Base-by-base conservation (phyloP, 2,797 vertebrate species). In the Oceanodroma leucorhoa region DNA sequence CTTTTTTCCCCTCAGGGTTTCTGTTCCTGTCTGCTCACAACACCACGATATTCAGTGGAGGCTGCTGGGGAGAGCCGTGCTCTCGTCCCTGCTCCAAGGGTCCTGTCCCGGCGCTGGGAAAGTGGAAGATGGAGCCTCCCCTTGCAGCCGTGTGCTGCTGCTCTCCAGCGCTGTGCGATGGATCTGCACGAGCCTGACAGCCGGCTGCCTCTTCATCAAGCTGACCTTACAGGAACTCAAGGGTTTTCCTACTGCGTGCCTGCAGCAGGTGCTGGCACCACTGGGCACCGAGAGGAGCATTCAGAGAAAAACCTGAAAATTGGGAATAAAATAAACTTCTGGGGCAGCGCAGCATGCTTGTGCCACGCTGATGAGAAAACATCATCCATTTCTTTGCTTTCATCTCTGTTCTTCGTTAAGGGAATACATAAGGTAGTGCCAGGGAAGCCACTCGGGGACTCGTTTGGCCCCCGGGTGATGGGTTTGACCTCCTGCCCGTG, bases 151-250 rank as follows among this genome's bases (percentile, higher is more conserved):
- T 4, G 50, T 2, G 2, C 43, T 27, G 19, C 57, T 23, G n/a
- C 27, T 40, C 50, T 23, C 54, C 21, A 6, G 48, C 5, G 34
- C 58, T 26, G 17, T 0, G 8, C 17, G 20, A 12, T 14, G 60
- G 50, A 12, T 40, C 55, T 0, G 0, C 38, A 8, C 0, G 1
- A 45, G 46, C 48, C 50, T 16, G 9, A 9, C 27, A 14, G 51
- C 19, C 5, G 4, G 8, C 55, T 8, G 8, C 29, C n/a, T 40
- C 65, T 29, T 36, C 0, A 4, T 5, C 24, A 20, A 2, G 21
- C 60, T 50, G 11, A 38, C 45, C 54, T 21, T 21, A 5, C 50
- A 38, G 29, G 57, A 66, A 17, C 22, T 11, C 22, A 7, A 2
- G 21, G 20, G 34, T 41, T 83, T 55, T 45, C 19, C 36, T 83